Evolutionary conservation across 2,113 vertebrate genomes (phyloP).

Genomic region (Carassius gibelio): DNA sequence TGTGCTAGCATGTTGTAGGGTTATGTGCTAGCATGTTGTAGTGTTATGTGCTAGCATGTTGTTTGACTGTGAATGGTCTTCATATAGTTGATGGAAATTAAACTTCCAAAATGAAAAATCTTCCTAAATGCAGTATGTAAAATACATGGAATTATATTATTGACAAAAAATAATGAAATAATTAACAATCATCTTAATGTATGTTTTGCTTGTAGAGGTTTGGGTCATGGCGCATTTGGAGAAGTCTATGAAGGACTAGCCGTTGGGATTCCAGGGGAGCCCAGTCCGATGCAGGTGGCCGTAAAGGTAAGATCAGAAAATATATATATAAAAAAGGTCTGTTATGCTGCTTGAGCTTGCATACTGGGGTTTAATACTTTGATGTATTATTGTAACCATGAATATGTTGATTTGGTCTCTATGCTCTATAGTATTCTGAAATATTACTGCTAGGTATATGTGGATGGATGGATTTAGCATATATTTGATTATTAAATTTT

Average conservation of each 20-base stretch:
- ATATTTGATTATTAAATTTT: neutral
- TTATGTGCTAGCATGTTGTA: too few species aligned
- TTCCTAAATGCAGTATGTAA: neutral
- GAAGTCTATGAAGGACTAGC: constrained; percentile 98
- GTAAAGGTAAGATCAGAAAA: constrained; percentile 85
- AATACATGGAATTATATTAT: neutral
- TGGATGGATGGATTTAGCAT: too few species aligned
- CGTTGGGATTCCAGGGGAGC: constrained; percentile 87
- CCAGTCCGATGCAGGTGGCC: constrained; percentile 92
- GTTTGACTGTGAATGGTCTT: neutral
- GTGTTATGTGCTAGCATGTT: neutral
- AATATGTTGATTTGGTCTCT: too few species aligned
- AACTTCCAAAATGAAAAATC: neutral
- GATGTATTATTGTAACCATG: too few species aligned
- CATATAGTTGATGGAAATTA: neutral
- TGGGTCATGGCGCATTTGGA: constrained; percentile 96
- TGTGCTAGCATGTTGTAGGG: neutral
- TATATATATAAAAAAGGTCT: neutral
- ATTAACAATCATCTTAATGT: neutral
- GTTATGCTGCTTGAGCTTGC: too few species aligned
- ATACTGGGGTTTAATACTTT: too few species aligned
- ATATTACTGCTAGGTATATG: neutral
- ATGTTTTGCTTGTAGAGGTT: constrained; percentile 78
- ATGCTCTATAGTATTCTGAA: neutral
- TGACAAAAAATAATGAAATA: too few species aligned